Conservation (phyloP, 2,113 vertebrate species). For the Oncorhynchus clarkii region DNA sequence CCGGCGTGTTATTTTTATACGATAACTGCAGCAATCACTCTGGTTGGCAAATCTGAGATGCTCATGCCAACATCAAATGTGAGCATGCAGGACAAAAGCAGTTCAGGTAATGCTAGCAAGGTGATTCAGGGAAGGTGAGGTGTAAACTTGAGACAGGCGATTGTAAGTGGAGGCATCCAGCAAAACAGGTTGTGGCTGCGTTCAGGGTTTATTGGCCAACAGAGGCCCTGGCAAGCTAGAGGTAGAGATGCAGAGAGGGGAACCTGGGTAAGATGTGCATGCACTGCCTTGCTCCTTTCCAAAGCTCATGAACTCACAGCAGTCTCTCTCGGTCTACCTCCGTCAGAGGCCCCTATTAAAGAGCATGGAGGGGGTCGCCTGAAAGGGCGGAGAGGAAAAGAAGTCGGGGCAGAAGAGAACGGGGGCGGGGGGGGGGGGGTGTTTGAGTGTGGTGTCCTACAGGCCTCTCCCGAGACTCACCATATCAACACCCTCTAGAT, state of each 20-base stretch:
- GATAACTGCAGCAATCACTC: not conserved
- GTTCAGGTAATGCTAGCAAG: not conserved
- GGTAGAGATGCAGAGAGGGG: too few relatives aligned
- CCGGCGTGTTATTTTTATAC: not conserved
- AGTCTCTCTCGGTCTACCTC: not conserved
- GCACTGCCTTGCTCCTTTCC: not conserved
- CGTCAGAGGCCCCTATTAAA: not conserved
- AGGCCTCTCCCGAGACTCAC: not conserved
- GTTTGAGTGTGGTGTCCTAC: not conserved
- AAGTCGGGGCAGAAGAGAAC: not conserved
- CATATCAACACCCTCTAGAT: slow-evolving; percentile 17
- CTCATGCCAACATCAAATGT: not conserved
- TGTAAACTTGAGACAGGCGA: too few relatives aligned
- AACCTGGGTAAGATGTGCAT: too few relatives aligned
- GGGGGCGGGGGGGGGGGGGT: accelerated
- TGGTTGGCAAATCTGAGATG: not conserved
- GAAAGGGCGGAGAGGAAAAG: not conserved
- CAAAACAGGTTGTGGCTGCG: not conserved
- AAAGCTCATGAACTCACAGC: not conserved
- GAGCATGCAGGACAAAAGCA: not conserved
- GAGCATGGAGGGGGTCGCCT: too few relatives aligned
- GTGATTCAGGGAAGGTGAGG: too few relatives aligned
- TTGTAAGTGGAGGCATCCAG: too few relatives aligned
- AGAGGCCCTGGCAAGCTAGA: not conserved
- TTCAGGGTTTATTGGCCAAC: not conserved